Base-by-base conservation (phyloP, 2,888 invertebrate species). In the Cosmopolites sordidus region DNA sequence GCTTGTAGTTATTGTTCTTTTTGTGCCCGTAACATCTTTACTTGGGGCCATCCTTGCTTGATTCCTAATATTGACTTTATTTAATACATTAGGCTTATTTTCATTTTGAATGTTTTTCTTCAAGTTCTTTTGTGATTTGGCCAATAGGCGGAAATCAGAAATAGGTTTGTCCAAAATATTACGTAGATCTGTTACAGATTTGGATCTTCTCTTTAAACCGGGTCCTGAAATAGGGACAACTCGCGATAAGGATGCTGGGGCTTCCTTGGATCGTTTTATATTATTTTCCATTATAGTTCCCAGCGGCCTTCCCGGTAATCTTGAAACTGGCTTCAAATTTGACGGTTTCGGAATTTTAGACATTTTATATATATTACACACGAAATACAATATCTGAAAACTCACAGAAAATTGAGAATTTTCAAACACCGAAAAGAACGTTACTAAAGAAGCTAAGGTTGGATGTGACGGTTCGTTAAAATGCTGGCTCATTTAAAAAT, bases 181-280 rank as follows among this genome's bases (percentile, higher is more conserved):
- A 29, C 43, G 29, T 14, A 61, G 44, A 54, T 60, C 60, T 18
- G 54, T 47, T 9, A 56, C 47, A 1, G 62, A 62, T 56, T 59
- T 61, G 1, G 58, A 59, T 51, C 58, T 40, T 44, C 58, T 44
- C n/a, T 40, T 40, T 17, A 48, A 14, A 17, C 37, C 39, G 11
- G 22, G n/a, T 11, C 5, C 29, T n/a, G 8, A 22, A 4, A 16
- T n/a, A 12, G 22, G 22, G 8, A 5, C 8, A 8, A 37, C 16
- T 1, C 11, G 38, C 9, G 5, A 18, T 1, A 38, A 27, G 14
- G 22, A 0, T 30, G 27, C 15, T 4, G 50, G 43, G 6, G 39
- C 43, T 14, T 16, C 22, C 16, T 45, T 33, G 9, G 49, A 14
- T 17, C 30, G 12, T 33, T 40, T 51, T 14, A 37, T 16, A 22